Percentiles rank a stretch among this genome's conserved stretches.
These are phyloP conservation scores for Rhinophrynus dorsalis DNA, from an alignment of 2,797 vertebrate genomes.

Conservation along the genomic window DNA sequence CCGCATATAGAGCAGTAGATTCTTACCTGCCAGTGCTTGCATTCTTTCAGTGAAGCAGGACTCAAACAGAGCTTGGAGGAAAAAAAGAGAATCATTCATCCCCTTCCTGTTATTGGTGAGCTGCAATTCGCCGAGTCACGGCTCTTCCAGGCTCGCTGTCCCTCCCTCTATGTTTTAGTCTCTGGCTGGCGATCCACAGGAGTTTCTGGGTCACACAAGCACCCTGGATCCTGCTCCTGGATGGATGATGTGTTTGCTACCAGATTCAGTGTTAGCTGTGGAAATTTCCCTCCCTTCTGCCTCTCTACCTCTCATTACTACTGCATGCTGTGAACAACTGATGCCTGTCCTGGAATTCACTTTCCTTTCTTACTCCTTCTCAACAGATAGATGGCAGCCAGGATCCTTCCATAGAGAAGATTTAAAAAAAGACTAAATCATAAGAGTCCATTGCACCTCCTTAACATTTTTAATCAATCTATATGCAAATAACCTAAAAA, in stretches of 20 bases:
- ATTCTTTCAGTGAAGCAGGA: conserved; percentile 32
- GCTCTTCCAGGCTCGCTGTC: conserved; percentile 17
- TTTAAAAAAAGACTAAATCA: background rate
- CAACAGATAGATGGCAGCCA: conserved; percentile 46
- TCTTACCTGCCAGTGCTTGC: conserved; percentile 33
- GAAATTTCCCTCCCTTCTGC: conserved; percentile 2
- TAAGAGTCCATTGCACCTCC: background rate
- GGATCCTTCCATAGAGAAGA: conserved; percentile 26
- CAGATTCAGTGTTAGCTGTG: conserved; percentile 32
- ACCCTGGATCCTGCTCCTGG: conserved; percentile 19
- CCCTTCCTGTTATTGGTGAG: conserved; percentile 33
- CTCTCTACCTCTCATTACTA: conserved; percentile 35
- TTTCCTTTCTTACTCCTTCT: conserved; percentile 19
- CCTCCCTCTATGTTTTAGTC: conserved; percentile 14
- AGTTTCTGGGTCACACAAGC: conserved; percentile 39
- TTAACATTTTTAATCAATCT: background rate
- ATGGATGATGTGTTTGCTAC: conserved; percentile 15
- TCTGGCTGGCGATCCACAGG: conserved; percentile 17
- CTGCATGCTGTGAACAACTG: conserved; percentile 38
- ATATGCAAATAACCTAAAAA: background rate
- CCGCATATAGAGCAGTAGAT: background rate
- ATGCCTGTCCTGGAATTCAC: conserved; percentile 47
- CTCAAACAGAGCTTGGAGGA: conserved; percentile 6
- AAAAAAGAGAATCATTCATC: conserved; percentile 34
- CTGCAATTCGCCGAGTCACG: conserved; percentile 41